A percentile compares a stretch with the other conserved stretches of the same genome.
These are phyloP conservation scores for Misgurnus anguillicaudatus DNA, from an alignment of 2,113 vertebrate genomes.

Conservation along the genomic window DNA sequence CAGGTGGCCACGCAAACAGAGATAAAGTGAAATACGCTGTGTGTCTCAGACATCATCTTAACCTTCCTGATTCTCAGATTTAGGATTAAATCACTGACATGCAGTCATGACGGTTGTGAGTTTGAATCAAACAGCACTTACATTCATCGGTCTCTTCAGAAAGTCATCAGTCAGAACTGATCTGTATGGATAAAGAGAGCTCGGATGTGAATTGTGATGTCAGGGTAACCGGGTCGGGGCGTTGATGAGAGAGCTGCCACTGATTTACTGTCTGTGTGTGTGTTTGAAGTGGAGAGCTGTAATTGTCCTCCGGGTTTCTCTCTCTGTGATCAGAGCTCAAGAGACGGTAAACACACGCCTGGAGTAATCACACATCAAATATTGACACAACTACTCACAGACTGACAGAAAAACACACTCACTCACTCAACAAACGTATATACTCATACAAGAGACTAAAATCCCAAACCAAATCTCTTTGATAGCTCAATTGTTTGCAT, in stretches of 20 bases:
- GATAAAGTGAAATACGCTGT: no score
- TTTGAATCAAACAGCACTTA: neutral
- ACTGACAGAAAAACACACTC: conserved; percentile 18
- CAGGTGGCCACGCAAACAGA: no score
- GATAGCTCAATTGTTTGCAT: neutral
- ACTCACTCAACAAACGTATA: neutral
- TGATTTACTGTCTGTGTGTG: conserved; percentile 50
- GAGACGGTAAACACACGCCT: conserved; percentile 22
- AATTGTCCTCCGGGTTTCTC: conserved; percentile 24
- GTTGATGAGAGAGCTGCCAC: conserved; percentile 39
- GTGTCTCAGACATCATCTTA: neutral
- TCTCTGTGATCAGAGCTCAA: conserved; percentile 32
- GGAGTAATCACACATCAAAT: conserved; percentile 42
- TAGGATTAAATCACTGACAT: neutral
- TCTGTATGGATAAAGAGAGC: conserved; percentile 4
- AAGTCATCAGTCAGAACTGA: neutral
- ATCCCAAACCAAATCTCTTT: neutral
- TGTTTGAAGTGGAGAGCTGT: conserved; percentile 44
- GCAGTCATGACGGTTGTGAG: no score
- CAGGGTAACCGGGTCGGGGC: neutral
- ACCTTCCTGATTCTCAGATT: neutral
- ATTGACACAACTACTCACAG: conserved; percentile 35
- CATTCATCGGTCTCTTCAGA: neutral
- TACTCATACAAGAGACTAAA: neutral
- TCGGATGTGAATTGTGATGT: neutral